Conservation (phyloP, 2,797 vertebrate species). For the Aulostomus chinensis region DNA sequence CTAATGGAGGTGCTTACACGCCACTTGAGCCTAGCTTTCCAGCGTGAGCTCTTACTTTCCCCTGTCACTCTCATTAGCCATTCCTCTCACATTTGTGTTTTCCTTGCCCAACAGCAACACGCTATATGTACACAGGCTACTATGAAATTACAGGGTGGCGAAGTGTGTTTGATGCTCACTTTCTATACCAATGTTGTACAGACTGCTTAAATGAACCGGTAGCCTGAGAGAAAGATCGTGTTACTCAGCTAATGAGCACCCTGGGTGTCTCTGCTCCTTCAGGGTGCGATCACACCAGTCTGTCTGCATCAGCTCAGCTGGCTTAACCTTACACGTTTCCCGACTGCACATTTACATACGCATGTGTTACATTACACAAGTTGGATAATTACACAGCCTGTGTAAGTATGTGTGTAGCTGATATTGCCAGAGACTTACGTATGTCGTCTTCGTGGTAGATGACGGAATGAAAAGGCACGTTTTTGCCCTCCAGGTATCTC, state of each 20-base stretch:
- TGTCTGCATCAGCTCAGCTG: conserved; percentile 37
- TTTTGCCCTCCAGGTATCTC: conserved; percentile 90
- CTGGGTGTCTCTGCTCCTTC: conserved; percentile 42
- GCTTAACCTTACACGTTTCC: conserved; percentile 45
- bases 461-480: conserved; percentile 95
- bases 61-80: conserved; percentile 48
- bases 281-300: conserved; percentile 43
- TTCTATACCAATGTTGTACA: conserved; percentile 39
- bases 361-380: conserved; percentile 26
- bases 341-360: conserved; percentile 34
- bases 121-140: conserved; percentile 59
- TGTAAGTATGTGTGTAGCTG: conserved; percentile 8
- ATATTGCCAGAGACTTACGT: conserved; percentile 81
- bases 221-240: conserved; percentile 52
- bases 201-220: conserved; percentile 53
- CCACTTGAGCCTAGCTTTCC: conserved; percentile 62
- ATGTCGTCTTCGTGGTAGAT: conserved; percentile 99
- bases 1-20: conserved; percentile 67
- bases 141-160: conserved; percentile 43
- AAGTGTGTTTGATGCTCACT: conserved; percentile 41
- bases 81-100: conserved; percentile 51
- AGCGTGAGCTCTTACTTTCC: conserved; percentile 47
- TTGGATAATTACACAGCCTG: background rate
- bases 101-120: conserved; percentile 52
- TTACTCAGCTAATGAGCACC: conserved; percentile 71